Evolutionary conservation across 2,888 invertebrate species (phyloP), one percentile per base, ranked within the genome.

Genomic region (Eristalinus aeneus): DNA sequence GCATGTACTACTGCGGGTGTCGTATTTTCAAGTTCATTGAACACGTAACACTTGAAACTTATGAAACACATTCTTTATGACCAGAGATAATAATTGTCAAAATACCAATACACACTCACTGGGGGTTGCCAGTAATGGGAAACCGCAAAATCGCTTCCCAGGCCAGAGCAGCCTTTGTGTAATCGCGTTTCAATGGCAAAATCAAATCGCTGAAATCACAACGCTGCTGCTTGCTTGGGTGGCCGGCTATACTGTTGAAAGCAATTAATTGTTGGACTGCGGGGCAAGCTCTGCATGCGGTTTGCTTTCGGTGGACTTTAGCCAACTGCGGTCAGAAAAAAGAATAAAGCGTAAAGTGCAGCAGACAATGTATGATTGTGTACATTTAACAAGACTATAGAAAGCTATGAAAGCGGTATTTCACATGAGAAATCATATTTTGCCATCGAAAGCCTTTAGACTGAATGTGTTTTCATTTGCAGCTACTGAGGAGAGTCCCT

Each of bases 11-110:
- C 32, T 61, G 23, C 36, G 20, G 64, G 78, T 61, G 46, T 71
- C 34, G 12, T 27, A 27, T 67, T 79, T 79, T 79, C 84, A 84
- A 84, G 84, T 84, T 79, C 84, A 79, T 84, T 84, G 74, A 84
- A 79, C 79, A 84, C 83, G 83, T 78, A 84, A 84, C 68, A 74
- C 64, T 71, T 69, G 39, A 11, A 16, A 65, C 71, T 84, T 79
- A 67, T 75, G 84, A 79, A 79, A 84, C 71, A 67, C 58, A 60
- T 27, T 60, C 23, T 60, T 27, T 77, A 72, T 76, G 31, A 23
- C 34, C 36, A 60, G 23, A 63, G 78, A 83, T 74, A 69, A 74
- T 60, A 31, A 9, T 46, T 71, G 68, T 64, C 54, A 67, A 63
- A 69, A 60, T 16, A 46, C 46, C 46, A 46, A 76, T n/a, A 65